A percentile compares a stretch with the other conserved stretches of the same genome.
These are phyloP conservation scores for Monochamus saltuarius DNA, from an alignment of 1,140 invertebrate genomes.

Conservation along the genomic window DNA sequence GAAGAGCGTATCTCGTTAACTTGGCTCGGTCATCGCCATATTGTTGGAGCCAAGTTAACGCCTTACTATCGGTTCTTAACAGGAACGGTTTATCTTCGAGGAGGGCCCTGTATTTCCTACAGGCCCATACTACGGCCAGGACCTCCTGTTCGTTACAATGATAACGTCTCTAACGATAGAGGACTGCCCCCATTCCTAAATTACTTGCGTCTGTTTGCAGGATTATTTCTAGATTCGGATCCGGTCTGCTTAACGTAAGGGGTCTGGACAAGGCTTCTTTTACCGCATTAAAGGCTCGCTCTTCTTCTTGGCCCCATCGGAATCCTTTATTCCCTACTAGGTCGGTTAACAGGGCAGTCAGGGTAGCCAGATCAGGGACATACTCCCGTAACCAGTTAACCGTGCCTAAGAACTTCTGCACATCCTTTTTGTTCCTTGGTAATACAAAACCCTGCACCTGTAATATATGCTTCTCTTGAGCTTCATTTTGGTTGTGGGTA, in stretches of 20 bases:
- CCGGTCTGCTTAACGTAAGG: conserved; percentile 4
- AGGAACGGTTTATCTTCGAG: conserved; percentile 42
- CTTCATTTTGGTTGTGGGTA: conserved; percentile 26
- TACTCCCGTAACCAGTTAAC: conserved; percentile 39
- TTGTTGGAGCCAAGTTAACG: no score
- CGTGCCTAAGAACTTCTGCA: conserved; percentile 36
- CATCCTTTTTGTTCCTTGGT: conserved; percentile 24
- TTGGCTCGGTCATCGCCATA: no score
- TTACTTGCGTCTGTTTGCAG: conserved; percentile 20
- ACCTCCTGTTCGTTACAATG: conserved; percentile 19
- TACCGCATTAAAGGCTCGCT: conserved; percentile 21
- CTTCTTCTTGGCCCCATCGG: conserved; percentile 14
- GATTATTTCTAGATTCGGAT: conserved; percentile 9
- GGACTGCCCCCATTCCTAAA: conserved; percentile 21
- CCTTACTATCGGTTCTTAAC: conserved; percentile 5
- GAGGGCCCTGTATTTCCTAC: conserved; percentile 38
- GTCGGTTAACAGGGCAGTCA: conserved; percentile 29
- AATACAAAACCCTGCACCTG: conserved; percentile 31
- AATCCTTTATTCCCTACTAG: conserved; percentile 19
- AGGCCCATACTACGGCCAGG: conserved; percentile 41
- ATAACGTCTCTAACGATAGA: conserved; percentile 9
- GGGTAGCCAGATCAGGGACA: conserved; percentile 21
- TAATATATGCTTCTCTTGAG: conserved; percentile 31
- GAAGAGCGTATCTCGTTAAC: conserved; percentile 27
- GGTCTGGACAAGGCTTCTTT: conserved; percentile 18